Evolutionary conservation across 2,797 vertebrate genomes (phyloP).

Genomic region (Rhinatrema bivittatum): DNA sequence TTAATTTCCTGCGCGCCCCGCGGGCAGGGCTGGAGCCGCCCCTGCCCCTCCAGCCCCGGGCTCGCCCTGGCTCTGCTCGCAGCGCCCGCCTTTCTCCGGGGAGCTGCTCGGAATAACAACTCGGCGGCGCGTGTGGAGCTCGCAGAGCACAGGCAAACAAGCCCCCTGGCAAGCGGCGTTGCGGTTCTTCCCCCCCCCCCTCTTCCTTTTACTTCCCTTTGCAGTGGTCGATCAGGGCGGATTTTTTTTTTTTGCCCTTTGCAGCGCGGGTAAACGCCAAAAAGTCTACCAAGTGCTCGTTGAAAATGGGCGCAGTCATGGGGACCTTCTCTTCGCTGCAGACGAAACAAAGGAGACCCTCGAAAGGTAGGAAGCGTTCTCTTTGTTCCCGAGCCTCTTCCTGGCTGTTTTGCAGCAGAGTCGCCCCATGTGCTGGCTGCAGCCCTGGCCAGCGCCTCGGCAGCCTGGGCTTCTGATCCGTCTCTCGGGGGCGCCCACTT

Average conservation of each 20-base stretch:
- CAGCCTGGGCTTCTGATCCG: too few relatives aligned
- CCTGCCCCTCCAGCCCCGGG: too few relatives aligned
- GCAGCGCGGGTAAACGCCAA: slow-evolving; percentile 16
- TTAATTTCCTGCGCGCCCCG: too few relatives aligned
- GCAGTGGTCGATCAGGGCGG: slow-evolving; percentile 25
- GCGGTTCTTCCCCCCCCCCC: slow-evolving; percentile 43
- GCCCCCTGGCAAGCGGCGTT: slow-evolving; percentile 44
- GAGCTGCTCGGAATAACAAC: slow-evolving; percentile 50
- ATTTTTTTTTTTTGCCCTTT: slow-evolving; percentile 32
- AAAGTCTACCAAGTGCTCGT: slow-evolving; percentile 35
- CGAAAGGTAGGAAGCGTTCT: slow-evolving; percentile 75
- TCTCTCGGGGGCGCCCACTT: too few relatives aligned
- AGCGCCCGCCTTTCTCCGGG: slow-evolving; percentile 49
- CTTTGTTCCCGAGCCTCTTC: slow-evolving; percentile 27
- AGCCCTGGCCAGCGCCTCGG: too few relatives aligned
- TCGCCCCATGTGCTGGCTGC: too few relatives aligned
- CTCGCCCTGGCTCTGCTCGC: too few relatives aligned
- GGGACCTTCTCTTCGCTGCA: slow-evolving; percentile 96
- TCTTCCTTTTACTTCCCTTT: slow-evolving; percentile 31
- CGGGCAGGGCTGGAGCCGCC: too few relatives aligned
- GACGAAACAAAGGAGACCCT: slow-evolving; percentile 90
- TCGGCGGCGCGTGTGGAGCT: slow-evolving; percentile 53
- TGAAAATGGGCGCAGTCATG: slow-evolving; percentile 91
- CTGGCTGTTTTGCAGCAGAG: slow-evolving; percentile 12
- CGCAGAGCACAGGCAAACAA: slow-evolving; percentile 18